Conservation (phyloP, 2,888 invertebrate genomes). For the Subacronicta megacephala region DNA sequence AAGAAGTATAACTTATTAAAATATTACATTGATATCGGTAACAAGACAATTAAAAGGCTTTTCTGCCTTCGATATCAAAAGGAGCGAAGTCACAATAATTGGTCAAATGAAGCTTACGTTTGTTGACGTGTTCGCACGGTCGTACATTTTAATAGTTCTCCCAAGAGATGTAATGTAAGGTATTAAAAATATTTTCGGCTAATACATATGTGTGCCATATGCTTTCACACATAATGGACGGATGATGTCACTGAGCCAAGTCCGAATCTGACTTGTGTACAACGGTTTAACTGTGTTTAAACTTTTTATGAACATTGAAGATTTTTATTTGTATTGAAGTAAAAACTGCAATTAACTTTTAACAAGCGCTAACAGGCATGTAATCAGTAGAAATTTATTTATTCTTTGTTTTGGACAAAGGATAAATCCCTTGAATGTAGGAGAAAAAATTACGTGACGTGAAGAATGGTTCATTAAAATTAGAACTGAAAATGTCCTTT, state of each 20-base stretch:
- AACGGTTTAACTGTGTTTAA: not conserved
- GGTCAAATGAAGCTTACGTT: slow-evolving; percentile 8
- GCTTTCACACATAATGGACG: slow-evolving; percentile 28
- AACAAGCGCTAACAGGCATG: no score
- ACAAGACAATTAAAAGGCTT: no score
- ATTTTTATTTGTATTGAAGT: not conserved
- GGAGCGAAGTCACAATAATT: slow-evolving; percentile 23
- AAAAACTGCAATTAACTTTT: no score
- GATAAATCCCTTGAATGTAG: no score
- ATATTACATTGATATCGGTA: no score
- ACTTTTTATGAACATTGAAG: not conserved
- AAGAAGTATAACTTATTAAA: no score
- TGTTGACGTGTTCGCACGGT: slow-evolving; percentile 5
- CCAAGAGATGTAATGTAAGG: slow-evolving; percentile 7
- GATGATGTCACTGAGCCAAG: slow-evolving; percentile 45
- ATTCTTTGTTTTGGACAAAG: no score
- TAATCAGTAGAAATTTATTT: no score
- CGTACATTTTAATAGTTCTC: slow-evolving; percentile 33
- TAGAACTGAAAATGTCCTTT: slow-evolving; percentile 27
- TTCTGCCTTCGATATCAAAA: not conserved
- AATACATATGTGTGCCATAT: slow-evolving; percentile 45
- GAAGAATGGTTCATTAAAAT: slow-evolving; percentile 19
- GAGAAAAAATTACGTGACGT: not conserved
- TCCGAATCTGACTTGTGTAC: slow-evolving; percentile 8
- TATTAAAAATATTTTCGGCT: slow-evolving; percentile 24